Conservation (phyloP, 1,140 invertebrate genomes). For the Zeugodacus cucurbitae region DNA sequence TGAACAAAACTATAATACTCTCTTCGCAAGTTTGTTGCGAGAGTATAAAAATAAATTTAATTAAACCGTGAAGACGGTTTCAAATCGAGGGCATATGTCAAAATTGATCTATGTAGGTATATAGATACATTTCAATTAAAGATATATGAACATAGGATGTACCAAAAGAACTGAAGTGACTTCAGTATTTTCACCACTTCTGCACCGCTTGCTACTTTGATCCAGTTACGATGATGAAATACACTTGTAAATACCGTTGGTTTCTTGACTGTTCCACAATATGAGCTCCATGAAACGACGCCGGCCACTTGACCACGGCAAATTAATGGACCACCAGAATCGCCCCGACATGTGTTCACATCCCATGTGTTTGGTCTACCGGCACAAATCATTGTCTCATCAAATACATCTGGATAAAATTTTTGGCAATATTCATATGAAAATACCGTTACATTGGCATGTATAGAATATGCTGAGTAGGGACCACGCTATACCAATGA, state of each 20-base stretch:
- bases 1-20: no score
- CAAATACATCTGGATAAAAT: not conserved
- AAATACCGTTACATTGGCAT: not conserved
- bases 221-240: conserved; percentile 69
- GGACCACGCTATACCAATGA: conserved; percentile 31
- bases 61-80: no score
- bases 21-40: no score
- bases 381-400: not conserved
- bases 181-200: not conserved
- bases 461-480: conserved; percentile 9
- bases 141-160: not conserved
- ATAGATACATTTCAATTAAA: no score
- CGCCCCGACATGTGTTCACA: conserved; percentile 43
- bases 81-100: no score
- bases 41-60: no score
- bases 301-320: conserved; percentile 39
- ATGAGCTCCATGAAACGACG: conserved; percentile 37
- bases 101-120: no score
- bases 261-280: conserved; percentile 67
- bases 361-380: not conserved
- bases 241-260: conserved; percentile 81
- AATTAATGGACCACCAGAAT: conserved; percentile 49
- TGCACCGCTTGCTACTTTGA: not conserved
- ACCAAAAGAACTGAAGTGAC: not conserved
- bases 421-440: not conserved